Conservation (phyloP, 2,888 invertebrate genomes). For the Ennomos quercinarius region DNA sequence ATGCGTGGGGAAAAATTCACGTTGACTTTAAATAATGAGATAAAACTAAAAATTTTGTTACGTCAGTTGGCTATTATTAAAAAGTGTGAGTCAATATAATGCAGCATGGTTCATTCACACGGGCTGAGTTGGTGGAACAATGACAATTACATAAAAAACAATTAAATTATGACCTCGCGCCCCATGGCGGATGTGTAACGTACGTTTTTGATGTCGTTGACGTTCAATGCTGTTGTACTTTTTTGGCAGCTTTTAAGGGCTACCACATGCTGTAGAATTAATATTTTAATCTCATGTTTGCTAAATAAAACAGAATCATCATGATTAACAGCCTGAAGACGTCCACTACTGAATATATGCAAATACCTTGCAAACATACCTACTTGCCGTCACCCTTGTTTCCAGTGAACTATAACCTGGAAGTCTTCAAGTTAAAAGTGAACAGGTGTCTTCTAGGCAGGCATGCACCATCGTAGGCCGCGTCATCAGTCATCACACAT, state of each 20-base stretch:
- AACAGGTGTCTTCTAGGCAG: no score
- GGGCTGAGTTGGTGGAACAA: slow-evolving; percentile 65
- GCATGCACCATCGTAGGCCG: no score
- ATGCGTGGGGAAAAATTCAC: slow-evolving; percentile 35
- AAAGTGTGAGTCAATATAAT: slow-evolving; percentile 46
- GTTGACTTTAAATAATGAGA: slow-evolving; percentile 24
- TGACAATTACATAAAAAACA: slow-evolving; percentile 78
- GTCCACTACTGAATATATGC: no score
- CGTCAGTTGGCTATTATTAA: slow-evolving; percentile 46
- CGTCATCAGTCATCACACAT: no score
- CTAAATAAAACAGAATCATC: no score
- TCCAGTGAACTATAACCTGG: no score
- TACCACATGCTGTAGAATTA: not conserved
- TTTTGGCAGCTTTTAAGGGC: slow-evolving; percentile 40
- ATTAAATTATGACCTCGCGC: slow-evolving; percentile 76
- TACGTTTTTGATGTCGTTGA: slow-evolving; percentile 68
- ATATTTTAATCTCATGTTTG: no score
- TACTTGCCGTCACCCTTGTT: no score
- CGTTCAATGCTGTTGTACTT: slow-evolving; percentile 40
- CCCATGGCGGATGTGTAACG: slow-evolving; percentile 64
- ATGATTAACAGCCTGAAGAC: no score
- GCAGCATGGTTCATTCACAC: slow-evolving; percentile 72
- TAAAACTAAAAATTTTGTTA: slow-evolving; percentile 36
- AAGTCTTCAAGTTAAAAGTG: no score
- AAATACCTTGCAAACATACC: no score